Conservation (phyloP, 2,888 invertebrate genomes). For the Eupithecia subfuscata region DNA sequence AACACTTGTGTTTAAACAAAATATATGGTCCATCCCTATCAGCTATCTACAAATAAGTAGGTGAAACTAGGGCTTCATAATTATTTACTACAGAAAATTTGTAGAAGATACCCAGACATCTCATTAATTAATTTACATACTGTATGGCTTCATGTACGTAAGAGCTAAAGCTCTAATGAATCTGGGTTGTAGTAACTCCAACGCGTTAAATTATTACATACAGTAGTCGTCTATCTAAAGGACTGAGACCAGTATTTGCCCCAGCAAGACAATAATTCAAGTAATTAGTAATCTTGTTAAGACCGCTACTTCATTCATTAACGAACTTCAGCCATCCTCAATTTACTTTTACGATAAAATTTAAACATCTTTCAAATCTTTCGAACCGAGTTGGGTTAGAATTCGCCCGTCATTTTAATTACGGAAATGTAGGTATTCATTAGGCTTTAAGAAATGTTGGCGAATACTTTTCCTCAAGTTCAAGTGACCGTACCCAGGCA, state of each 20-base stretch:
- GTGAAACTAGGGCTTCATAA: not conserved
- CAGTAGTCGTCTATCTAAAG: slow-evolving; percentile 26
- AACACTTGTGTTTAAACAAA: not conserved
- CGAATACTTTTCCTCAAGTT: not conserved
- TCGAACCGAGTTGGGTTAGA: slow-evolving; percentile 44
- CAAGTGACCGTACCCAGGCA: not conserved
- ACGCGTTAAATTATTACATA: slow-evolving; percentile 28
- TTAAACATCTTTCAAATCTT: slow-evolving; percentile 64
- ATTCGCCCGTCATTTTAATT: slow-evolving; percentile 39
- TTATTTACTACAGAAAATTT: not conserved
- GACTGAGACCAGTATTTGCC: slow-evolving; percentile 41
- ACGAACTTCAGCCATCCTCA: slow-evolving; percentile 64
- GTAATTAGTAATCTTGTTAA: slow-evolving; percentile 70
- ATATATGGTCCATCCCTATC: not conserved
- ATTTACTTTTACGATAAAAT: slow-evolving; percentile 61
- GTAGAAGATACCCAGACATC: not conserved
- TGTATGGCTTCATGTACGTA: not conserved
- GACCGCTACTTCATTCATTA: slow-evolving; percentile 72
- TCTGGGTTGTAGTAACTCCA: slow-evolving; percentile 36
- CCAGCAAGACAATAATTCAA: slow-evolving; percentile 55
- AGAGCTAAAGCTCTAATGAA: slow-evolving; percentile 36
- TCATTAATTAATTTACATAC: slow-evolving; percentile 4
- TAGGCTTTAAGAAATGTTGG: slow-evolving; percentile 9
- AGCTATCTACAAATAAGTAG: not conserved
- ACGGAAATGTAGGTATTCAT: slow-evolving; percentile 28